Conservation (phyloP, 2,797 vertebrate species). For the Natrix natrix region DNA sequence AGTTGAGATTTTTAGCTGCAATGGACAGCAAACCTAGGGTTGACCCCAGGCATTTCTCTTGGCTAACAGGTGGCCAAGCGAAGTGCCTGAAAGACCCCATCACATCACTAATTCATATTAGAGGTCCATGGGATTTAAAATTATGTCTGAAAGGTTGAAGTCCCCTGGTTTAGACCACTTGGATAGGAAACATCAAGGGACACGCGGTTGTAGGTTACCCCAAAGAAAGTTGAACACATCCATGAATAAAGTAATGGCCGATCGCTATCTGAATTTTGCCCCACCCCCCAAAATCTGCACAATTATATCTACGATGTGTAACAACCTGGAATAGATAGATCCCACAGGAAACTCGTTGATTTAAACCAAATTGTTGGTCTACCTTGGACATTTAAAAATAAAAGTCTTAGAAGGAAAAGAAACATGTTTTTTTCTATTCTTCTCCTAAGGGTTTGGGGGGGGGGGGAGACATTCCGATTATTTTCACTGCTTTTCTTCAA, state of each 20-base stretch:
- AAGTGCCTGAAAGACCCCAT: too few species aligned
- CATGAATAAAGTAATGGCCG: not conserved
- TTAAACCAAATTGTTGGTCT: not conserved
- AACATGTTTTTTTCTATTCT: not conserved
- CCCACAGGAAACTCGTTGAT: not conserved
- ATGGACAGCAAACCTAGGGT: too few species aligned
- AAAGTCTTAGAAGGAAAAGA: not conserved
- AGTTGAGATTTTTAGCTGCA: too few species aligned
- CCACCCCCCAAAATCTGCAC: not conserved
- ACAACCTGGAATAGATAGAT: not conserved
- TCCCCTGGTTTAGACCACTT: too few species aligned
- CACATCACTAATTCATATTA: too few species aligned
- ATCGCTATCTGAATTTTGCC: not conserved
- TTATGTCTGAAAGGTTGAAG: too few species aligned
- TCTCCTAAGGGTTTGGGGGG: not conserved
- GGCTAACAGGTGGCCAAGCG: too few species aligned
- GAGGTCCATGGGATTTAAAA: too few species aligned
- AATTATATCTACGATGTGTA: not conserved
- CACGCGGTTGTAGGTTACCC: not conserved
- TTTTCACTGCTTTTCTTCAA: not conserved
- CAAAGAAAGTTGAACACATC: not conserved
- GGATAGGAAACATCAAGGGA: not conserved
- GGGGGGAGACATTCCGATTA: not conserved
- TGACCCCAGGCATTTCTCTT: too few species aligned
- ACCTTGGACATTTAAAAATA: not conserved